Base-by-base conservation (phyloP, 2,797 vertebrate species). In the Sebastiscus tertius region DNA sequence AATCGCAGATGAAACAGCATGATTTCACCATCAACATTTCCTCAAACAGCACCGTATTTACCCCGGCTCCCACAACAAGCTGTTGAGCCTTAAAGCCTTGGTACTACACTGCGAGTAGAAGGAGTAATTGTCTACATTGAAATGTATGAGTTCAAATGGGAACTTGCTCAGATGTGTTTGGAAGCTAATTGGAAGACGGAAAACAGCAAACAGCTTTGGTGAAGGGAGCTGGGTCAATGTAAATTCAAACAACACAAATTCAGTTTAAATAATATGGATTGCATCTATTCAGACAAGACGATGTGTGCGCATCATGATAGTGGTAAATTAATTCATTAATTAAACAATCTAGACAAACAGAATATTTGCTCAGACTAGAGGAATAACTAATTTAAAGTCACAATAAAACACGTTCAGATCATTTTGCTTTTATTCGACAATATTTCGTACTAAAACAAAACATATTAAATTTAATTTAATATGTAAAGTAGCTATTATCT, bases 1-100 rank as follows among this genome's bases (percentile, higher is more conserved):
- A 92, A 93, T 94, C 88, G 59, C 81, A 77, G 80, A 89, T 88
- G 82, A 94, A 94, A 89, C 89, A 77, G 49, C 6, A 18, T 54
- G 65, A 82, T 89, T 90, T 92, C 80, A 86, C 74, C 70, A 77
- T 90, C 70, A 84, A 81, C 73, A 72, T 82, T 81, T 83, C 79
- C 65, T 91, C 87, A 88, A 86, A 84, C 83, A 79, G 63, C 36
- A 4, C 27, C n/a, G 65, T 87, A 70, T 92, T 90, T 84, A 86
- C 83, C 65, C 67, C 20, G 8, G 72, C 75, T 87, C 80, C 82
- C 69, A 77, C 80, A 83, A 89, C 78, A 89, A 89, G 88, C 85
- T 85, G 88, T 63, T 78, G 83, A 89, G 81, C 88, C 77, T 82
- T 81, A 80, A 88, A 88, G 78, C 83, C 85, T 81, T 82, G 72